Evolutionary conservation across 2,888 invertebrate genomes (phyloP).

Genomic region (Lydus trimaculatus): DNA sequence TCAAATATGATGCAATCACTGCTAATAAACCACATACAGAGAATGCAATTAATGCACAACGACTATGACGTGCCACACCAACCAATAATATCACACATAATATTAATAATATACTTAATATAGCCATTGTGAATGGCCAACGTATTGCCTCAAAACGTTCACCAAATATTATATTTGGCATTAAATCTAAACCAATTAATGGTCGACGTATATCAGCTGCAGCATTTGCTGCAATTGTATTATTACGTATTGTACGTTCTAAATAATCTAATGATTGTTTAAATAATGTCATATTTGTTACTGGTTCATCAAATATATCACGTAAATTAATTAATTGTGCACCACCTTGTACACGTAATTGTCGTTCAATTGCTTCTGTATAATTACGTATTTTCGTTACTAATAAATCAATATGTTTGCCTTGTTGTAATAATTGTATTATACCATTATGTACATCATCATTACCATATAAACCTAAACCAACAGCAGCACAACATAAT

Average conservation of each 20-base stretch:
- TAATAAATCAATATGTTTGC: conserved; percentile 81
- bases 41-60: conserved; percentile 88
- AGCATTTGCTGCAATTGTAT: conserved; percentile 76
- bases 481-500: conserved; percentile 89
- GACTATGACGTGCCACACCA: conserved; percentile 87
- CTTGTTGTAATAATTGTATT: conserved; percentile 66
- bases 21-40: conserved; percentile 87
- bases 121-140: conserved; percentile 91
- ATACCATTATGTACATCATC: conserved; percentile 93
- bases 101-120: conserved; percentile 83
- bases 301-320: conserved; percentile 79
- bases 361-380: conserved; percentile 78
- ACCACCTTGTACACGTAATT: conserved; percentile 65
- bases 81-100: conserved; percentile 89
- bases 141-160: conserved; percentile 76
- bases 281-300: conserved; percentile 79
- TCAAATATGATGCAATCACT: conserved; percentile 87
- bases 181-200: conserved; percentile 74
- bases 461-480: conserved; percentile 92
- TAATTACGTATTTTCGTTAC: conserved; percentile 83
- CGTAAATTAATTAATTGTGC: conserved; percentile 74
- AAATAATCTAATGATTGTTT: conserved; percentile 75
- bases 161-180: conserved; percentile 66
- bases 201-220: conserved; percentile 79
- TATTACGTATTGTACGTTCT: conserved; percentile 75